Percentiles rank a stretch among this genome's conserved stretches.
phyloP scores from a whole-genome alignment of 2,888 invertebrate genomes.

The Prosapia bicincta region DNA sequence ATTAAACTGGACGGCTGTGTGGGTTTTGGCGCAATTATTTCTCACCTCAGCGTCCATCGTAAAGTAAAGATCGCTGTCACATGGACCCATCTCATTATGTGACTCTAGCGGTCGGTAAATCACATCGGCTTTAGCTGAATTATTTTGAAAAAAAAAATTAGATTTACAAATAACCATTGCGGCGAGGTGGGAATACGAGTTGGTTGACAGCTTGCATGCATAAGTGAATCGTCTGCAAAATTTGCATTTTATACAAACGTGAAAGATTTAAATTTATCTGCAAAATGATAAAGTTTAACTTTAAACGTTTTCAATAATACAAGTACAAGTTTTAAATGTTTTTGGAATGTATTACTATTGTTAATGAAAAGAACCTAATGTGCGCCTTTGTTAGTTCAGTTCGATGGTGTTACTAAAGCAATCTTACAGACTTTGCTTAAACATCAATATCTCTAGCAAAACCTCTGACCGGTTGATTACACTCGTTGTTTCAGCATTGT shows the following conservation, averaged over 20 bases:
- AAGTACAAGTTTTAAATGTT: no score
- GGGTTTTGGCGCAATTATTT: conserved; percentile 23
- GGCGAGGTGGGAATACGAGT: neutral
- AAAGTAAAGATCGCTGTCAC: conserved; percentile 18
- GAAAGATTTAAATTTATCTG: no score
- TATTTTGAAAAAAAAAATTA: neutral
- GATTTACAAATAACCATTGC: neutral
- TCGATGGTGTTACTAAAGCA: no score
- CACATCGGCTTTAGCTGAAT: conserved; percentile 5
- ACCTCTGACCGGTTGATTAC: no score
- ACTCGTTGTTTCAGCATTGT: no score
- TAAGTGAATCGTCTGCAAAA: neutral
- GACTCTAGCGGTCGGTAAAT: conserved; percentile 6
- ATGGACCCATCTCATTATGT: neutral
- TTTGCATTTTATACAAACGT: neutral
- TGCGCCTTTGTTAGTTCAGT: no score
- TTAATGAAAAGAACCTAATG: no score
- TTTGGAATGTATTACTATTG: no score
- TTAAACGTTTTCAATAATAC: no score
- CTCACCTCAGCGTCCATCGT: conserved; percentile 9
- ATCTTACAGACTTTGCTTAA: no score
- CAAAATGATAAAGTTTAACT: no score
- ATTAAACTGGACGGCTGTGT: neutral
- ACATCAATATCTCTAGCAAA: no score
- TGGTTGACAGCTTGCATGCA: neutral